Percentiles rank a stretch among this genome's conserved stretches.
These are phyloP conservation scores for Amphilophus citrinellus DNA, from an alignment of 2,113 vertebrate genomes.

Conservation along the genomic window DNA sequence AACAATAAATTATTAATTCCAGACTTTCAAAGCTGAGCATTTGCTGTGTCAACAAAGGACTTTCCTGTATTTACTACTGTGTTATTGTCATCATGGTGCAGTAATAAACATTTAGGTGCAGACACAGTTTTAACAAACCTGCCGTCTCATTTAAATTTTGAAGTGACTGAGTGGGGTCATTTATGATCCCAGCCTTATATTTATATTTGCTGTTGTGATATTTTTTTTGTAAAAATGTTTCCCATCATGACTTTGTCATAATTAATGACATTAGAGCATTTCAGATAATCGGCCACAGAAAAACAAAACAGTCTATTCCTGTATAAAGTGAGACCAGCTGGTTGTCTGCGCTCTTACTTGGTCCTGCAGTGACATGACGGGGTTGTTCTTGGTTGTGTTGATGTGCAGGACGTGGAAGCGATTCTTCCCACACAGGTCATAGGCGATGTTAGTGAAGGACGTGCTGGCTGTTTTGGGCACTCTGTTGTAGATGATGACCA, in stretches of 20 bases:
- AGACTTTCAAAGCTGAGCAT: conserved; percentile 13
- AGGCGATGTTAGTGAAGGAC: conserved; percentile 84
- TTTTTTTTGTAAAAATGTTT: too few species aligned
- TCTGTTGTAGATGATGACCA: conserved; percentile 94
- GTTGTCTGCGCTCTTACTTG: conserved; percentile 51
- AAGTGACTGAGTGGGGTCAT: too few species aligned
- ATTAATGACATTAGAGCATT: too few species aligned
- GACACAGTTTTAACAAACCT: too few species aligned
- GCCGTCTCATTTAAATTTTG: too few species aligned
- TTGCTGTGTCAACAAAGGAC: not conserved
- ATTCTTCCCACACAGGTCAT: conserved; percentile 75
- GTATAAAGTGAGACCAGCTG: not conserved
- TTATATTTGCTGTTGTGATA: too few species aligned
- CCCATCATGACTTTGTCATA: too few species aligned
- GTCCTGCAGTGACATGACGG: conserved; percentile 76
- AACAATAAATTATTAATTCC: not conserved
- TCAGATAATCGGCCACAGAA: too few species aligned
- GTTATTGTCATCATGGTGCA: not conserved
- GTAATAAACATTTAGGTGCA: too few species aligned
- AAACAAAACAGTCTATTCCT: not conserved
- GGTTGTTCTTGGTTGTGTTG: conserved; percentile 79
- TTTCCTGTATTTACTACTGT: not conserved
- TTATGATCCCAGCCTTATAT: too few species aligned
- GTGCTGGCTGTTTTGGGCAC: conserved; percentile 96
- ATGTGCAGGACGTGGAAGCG: conserved; percentile 78